Evolutionary conservation across 2,113 vertebrate species (phyloP), one percentile per base, ranked within the genome.

Genomic region (Phoxinus phoxinus): DNA sequence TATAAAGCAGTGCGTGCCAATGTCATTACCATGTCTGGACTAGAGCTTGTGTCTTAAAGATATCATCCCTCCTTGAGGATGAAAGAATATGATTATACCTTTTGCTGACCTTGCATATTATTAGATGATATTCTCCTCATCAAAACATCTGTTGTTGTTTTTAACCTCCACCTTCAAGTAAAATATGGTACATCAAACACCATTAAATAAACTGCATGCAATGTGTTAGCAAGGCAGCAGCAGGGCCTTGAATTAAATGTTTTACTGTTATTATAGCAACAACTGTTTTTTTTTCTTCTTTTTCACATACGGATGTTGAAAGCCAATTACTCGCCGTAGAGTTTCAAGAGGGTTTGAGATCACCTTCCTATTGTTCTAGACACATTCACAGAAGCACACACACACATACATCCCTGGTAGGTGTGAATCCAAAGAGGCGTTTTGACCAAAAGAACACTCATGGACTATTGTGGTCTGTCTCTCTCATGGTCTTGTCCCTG

Each of bases 301-400:
- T 84, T 84, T 71, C 17, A 48, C 59, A 86, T 83, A 65, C 13
- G 7, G 30, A 69, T 72, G 37, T 85, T 69, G 35, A 85, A 74
- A 74, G 77, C 35, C 71, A 63, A 46, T 80, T 81, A 85, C 84
- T 85, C 37, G 23, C 30, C 51, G 17, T 17, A 65, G 86, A 74
- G 82, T 84, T 73, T 84, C 37, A 59, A 87, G 75, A 74, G 82
- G 48, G 17, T 79, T 79, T 61, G 83, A 25, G 32, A 81, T 30
- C 44, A 87, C 69, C 83, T 87, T 84, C 58, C 75, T 61, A 67
- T 84, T 87, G 76, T 84, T 76, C 51, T 80, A 41, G 61, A 86
- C 84, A 86, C 74, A 79, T 76, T 81, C 46, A 78, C 59, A 83
- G 73, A 83, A 72, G 59, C 46, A 27, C 84, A 86, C 74, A 86